Evolutionary conservation across 2,888 invertebrate genomes (phyloP).

Genomic region (Drosophila nigricruria): DNA sequence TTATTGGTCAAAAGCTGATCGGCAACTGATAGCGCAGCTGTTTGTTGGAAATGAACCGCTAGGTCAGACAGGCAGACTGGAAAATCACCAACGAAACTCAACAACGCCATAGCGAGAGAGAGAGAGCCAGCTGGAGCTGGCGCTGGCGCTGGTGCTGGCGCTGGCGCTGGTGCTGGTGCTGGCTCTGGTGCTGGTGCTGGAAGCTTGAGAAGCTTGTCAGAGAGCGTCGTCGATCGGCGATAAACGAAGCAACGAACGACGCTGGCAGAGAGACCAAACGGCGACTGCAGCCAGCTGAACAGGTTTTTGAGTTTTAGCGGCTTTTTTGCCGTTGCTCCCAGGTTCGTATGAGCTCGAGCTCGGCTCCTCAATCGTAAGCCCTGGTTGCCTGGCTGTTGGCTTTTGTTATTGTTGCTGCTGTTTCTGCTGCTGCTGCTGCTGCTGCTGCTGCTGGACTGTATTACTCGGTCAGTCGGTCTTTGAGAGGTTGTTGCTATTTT

Average conservation of each 20-base stretch:
- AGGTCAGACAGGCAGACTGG: constrained; percentile 69
- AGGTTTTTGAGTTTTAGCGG: constrained; percentile 77
- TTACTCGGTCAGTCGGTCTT: constrained; percentile 86
- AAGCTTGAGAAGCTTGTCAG: constrained; percentile 1
- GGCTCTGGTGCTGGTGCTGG: neutral
- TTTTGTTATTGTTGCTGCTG: constrained; percentile 44
- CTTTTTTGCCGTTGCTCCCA: constrained; percentile 71
- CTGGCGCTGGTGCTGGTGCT: constrained; percentile 1
- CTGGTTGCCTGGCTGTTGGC: constrained; percentile 52
- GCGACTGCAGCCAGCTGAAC: constrained; percentile 58
- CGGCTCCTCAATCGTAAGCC: constrained; percentile 51
- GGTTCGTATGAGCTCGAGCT: constrained; percentile 58
- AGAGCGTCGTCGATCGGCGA: constrained; percentile 47
- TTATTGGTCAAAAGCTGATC: constrained; percentile 82
- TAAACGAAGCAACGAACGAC: constrained; percentile 78
- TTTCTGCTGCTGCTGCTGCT: constrained; percentile 30
- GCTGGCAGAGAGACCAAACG: constrained; percentile 68
- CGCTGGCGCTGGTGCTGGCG: too few species aligned
- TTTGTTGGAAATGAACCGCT: constrained; percentile 81
- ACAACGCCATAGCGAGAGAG: constrained; percentile 44
- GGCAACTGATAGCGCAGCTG: constrained; percentile 78
- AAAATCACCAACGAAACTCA: constrained; percentile 72
- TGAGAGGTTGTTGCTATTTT: constrained; percentile 85
- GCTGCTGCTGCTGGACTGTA: constrained; percentile 83
- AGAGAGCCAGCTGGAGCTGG: constrained; percentile 11